phyloP scores from a whole-genome alignment of 92 coral and sea anemone genomes.

The Muricea muricata region DNA sequence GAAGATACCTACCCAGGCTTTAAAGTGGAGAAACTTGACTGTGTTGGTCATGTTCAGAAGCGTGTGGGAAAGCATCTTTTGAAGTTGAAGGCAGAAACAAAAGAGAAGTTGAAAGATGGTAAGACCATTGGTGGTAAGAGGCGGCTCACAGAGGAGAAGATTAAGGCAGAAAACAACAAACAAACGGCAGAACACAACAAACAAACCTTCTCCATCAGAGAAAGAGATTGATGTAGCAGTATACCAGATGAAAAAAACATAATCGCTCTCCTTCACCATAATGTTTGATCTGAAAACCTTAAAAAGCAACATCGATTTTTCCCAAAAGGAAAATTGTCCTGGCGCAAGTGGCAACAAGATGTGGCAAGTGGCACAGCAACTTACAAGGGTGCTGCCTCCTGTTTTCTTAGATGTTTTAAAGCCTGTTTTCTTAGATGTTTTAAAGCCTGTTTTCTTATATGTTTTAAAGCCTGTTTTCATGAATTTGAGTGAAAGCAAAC shows the following conservation, averaged over 20 bases:
- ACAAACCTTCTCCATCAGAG: constrained; percentile 54
- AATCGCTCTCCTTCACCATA: constrained; percentile 57
- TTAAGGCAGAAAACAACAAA: too few relatives aligned
- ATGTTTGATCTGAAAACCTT: constrained; percentile 27
- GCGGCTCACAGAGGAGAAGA: too few relatives aligned
- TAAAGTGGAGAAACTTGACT: too few relatives aligned
- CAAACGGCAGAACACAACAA: constrained; percentile 54
- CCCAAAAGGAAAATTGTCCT: constrained; percentile 51
- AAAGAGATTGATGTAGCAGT: too few relatives aligned
- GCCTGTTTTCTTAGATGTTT: too few relatives aligned
- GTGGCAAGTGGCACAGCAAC: constrained; percentile 39
- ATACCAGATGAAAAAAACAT: constrained; percentile 65
- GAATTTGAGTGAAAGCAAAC: background rate
- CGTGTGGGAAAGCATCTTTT: too few relatives aligned
- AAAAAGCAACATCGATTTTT: constrained; percentile 68
- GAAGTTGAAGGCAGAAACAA: too few relatives aligned
- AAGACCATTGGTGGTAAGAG: too few relatives aligned
- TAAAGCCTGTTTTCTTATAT: too few relatives aligned
- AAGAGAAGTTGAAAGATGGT: too few relatives aligned
- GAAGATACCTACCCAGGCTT: too few relatives aligned
- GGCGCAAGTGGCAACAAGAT: constrained; percentile 68
- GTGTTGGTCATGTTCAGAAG: too few relatives aligned
- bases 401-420: background rate
- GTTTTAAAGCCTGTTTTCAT: background rate
- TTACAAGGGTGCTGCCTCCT: background rate